A percentile compares a stretch with the other conserved stretches of the same genome.
phyloP scores from a whole-genome alignment of 2,888 invertebrate genomes.

The Diadegma fenestrale region DNA sequence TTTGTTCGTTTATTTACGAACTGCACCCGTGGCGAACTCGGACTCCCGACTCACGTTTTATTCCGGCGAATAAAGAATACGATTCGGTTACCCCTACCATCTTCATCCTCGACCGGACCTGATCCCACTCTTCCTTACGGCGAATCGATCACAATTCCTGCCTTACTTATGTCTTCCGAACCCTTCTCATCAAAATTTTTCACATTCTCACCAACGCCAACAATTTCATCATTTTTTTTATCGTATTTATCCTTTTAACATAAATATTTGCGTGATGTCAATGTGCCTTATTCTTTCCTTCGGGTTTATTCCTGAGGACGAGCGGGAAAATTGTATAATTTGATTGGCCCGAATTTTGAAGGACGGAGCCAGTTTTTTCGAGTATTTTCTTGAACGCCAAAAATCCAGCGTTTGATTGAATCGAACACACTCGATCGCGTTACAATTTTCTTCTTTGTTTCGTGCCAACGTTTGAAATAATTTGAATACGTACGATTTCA shows the following conservation, averaged over 20 bases:
- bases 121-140: constrained; percentile 52
- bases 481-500: not conserved
- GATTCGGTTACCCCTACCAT: constrained; percentile 50
- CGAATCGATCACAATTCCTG: constrained; percentile 53
- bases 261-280: too few species aligned
- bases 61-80: constrained; percentile 65
- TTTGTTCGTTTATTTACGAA: constrained; percentile 12
- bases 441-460: not conserved
- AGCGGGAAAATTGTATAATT: not conserved
- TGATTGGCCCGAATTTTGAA: not conserved
- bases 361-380: not conserved
- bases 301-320: not conserved
- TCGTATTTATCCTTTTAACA: not conserved
- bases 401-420: not conserved
- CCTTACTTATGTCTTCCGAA: constrained; percentile 41
- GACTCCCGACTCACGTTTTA: constrained; percentile 62
- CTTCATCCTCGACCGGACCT: constrained; percentile 52
- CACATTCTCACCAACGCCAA: not conserved
- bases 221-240: not conserved
- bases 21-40: constrained; percentile 65
- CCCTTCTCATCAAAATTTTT: not conserved
- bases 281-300: not conserved
- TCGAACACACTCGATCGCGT: not conserved
- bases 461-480: not conserved
- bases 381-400: not conserved